Evolutionary conservation across 1,140 invertebrate genomes (phyloP).

Genomic region (Dysdera silvatica): DNA sequence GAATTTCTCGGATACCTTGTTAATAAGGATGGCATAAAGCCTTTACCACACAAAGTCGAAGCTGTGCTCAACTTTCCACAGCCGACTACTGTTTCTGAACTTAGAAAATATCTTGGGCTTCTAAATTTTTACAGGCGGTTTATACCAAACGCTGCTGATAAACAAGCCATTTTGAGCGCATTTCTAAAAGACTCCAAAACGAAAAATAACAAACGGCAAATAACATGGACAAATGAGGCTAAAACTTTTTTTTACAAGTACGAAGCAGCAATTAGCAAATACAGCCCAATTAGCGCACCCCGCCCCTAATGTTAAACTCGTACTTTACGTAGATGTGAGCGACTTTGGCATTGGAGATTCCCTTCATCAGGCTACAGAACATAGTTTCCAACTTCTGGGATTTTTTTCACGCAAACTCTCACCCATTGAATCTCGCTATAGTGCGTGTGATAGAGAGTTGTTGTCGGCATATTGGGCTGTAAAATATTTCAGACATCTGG

Average conservation of each 20-base stretch:
- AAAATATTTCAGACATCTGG: constrained; percentile 34
- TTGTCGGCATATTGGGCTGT: constrained; percentile 35
- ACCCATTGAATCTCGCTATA: constrained; percentile 17
- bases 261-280: constrained; percentile 40
- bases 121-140: constrained; percentile 41
- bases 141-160: constrained; percentile 7
- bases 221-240: constrained; percentile 30
- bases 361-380: constrained; percentile 15
- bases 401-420: constrained; percentile 29
- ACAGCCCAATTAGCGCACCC: constrained; percentile 18
- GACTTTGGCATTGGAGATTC: constrained; percentile 22
- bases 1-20: constrained; percentile 20
- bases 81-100: constrained; percentile 37
- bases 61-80: constrained; percentile 21
- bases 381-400: constrained; percentile 20
- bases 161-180: background rate
- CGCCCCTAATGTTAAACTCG: background rate
- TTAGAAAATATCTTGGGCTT: constrained; percentile 41
- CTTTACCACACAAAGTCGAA: constrained; percentile 15
- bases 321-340: constrained; percentile 24
- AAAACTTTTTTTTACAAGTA: constrained; percentile 41
- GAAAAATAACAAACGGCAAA: background rate
- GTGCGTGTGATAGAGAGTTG: constrained; percentile 34
- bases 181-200: background rate
- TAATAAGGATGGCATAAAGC: background rate